Percentiles rank a stretch among this genome's conserved stretches.
Conservation (phyloP, 2,888 invertebrate species). For the Plagodis dolabraria region DNA sequence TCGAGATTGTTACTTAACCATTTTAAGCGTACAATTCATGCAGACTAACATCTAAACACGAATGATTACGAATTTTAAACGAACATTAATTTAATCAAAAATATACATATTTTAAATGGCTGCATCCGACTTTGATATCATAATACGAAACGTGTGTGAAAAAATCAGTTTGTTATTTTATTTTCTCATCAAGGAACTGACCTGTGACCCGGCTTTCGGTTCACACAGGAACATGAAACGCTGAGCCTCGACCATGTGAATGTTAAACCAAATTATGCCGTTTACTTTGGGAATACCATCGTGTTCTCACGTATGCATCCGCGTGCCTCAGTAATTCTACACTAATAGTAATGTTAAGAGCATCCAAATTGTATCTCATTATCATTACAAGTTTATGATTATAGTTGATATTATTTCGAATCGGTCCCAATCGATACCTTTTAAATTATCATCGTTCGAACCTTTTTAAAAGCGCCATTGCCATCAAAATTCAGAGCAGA, state of each 20-base stretch:
- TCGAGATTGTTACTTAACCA: no score
- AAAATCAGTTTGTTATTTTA: constrained; percentile 17
- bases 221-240: constrained; percentile 36
- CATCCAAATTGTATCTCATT: constrained; percentile 19
- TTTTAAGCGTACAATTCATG: no score
- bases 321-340: constrained; percentile 33
- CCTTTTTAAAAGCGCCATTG: constrained; percentile 11
- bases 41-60: no score
- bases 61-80: no score
- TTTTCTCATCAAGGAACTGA: constrained; percentile 35
- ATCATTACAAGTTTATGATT: constrained; percentile 10
- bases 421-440: no score
- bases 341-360: constrained; percentile 12
- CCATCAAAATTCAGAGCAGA: constrained; percentile 18
- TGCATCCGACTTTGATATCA: no score
- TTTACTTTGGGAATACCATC: constrained; percentile 37
- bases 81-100: no score
- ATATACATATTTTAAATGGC: no score
- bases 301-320: constrained; percentile 37
- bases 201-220: constrained; percentile 35
- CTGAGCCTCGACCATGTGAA: constrained; percentile 16
- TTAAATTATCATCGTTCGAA: no score
- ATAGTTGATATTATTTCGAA: no score
- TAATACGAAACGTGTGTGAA: background rate
- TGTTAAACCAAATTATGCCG: constrained; percentile 34